Conservation (phyloP, 1,140 invertebrate species). For the Trachelipus rathkii region DNA sequence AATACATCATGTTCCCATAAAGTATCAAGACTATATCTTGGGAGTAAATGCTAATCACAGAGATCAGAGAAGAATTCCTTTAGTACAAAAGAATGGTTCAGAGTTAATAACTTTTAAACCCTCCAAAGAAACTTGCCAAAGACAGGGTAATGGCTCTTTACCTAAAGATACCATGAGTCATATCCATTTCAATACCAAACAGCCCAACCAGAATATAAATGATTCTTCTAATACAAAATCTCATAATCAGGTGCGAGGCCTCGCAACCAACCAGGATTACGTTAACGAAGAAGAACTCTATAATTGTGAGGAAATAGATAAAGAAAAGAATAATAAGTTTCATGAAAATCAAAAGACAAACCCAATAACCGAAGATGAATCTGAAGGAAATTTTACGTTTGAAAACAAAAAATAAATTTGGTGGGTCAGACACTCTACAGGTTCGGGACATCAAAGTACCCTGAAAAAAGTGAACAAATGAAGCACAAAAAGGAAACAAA, state of each 20-base stretch:
- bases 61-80: not conserved
- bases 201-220: not conserved
- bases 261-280: not conserved
- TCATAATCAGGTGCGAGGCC: not conserved
- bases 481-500: slow-evolving; percentile 8
- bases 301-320: not conserved
- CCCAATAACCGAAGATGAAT: not conserved
- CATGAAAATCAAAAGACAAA: too few species aligned
- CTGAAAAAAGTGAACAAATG: slow-evolving; percentile 12
- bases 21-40: too few species aligned
- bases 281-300: not conserved
- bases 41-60: not conserved
- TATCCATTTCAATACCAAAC: not conserved
- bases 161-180: too few species aligned
- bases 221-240: not conserved
- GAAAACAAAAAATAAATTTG: not conserved
- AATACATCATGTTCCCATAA: not conserved
- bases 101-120: not conserved
- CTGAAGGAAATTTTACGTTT: not conserved
- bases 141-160: not conserved
- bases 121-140: not conserved
- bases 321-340: too few species aligned
- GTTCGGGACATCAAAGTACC: not conserved
- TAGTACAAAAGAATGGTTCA: not conserved
- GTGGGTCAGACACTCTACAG: not conserved